phyloP scores from a whole-genome alignment of 2,113 vertebrate species.

The Clinocottus analis region DNA sequence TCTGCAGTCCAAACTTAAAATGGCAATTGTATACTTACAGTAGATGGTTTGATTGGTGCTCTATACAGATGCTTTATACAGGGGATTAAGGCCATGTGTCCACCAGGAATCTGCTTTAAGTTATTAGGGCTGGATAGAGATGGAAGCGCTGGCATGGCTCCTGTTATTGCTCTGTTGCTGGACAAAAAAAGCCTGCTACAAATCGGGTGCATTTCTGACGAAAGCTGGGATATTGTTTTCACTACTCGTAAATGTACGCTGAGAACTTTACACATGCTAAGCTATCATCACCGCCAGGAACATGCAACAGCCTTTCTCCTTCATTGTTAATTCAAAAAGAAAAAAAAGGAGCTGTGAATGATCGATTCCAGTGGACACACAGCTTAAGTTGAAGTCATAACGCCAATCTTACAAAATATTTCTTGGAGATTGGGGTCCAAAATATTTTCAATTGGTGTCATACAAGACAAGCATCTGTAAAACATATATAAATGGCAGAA shows the following conservation, averaged over 20 bases:
- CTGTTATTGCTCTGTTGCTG: not conserved
- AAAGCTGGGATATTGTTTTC: not conserved
- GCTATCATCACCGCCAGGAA: conserved; percentile 26
- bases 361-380: conserved; percentile 62
- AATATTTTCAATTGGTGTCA: conserved; percentile 64
- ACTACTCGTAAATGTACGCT: not conserved
- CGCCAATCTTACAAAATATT: conserved; percentile 64
- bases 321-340: conserved; percentile 5
- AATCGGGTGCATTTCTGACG: no score
- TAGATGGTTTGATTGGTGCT: conserved; percentile 52
- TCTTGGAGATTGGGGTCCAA: conserved; percentile 44
- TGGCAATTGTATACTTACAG: conserved; percentile 48
- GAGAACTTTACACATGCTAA: conserved; percentile 25
- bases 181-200: no score
- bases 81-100: conserved; percentile 63
- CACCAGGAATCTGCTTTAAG: conserved; percentile 46
- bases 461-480: conserved; percentile 60
- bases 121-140: not conserved
- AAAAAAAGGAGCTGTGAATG: conserved; percentile 22
- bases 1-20: conserved; percentile 80
- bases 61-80: conserved; percentile 54
- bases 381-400: conserved; percentile 46
- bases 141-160: conserved; percentile 12
- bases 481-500: conserved; percentile 52
- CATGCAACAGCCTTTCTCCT: conserved; percentile 36